Evolutionary conservation across 1,140 invertebrate genomes (phyloP).

Genomic region (Akabosia matsudoensis): DNA sequence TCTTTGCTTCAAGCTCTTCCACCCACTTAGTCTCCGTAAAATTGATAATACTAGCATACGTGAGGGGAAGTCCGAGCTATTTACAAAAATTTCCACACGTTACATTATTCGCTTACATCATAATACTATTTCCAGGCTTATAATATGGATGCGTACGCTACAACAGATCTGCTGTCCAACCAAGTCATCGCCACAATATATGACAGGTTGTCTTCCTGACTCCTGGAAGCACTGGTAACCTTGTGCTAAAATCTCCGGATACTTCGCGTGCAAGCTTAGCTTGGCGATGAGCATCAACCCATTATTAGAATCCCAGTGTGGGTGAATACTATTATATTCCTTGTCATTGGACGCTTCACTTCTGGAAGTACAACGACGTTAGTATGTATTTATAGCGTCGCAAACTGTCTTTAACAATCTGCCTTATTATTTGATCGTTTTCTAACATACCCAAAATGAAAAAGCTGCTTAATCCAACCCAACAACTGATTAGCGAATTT

Average conservation of each 20-base stretch:
- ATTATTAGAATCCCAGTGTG: constrained; percentile 42
- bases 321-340: constrained; percentile 41
- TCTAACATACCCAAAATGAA: constrained; percentile 42
- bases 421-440: not conserved
- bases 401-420: too few relatives aligned
- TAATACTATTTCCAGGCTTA: too few relatives aligned
- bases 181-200: constrained; percentile 42
- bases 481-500: constrained; percentile 38
- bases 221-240: constrained; percentile 39
- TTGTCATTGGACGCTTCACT: constrained; percentile 25
- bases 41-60: constrained; percentile 33
- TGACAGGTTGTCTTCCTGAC: constrained; percentile 34
- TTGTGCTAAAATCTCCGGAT: constrained; percentile 35
- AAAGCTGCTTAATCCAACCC: constrained; percentile 44
- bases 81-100: not conserved
- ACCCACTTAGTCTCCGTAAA: constrained; percentile 37
- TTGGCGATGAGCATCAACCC: constrained; percentile 34
- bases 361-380: constrained; percentile 27
- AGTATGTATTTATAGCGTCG: not conserved
- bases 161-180: constrained; percentile 33
- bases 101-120: not conserved
- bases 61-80: constrained; percentile 40
- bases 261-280: constrained; percentile 31
- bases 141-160: constrained; percentile 36
- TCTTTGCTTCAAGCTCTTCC: constrained; percentile 30